Conservation (phyloP, 2,113 vertebrate genomes). For the Stomatorhinus ivindoensis region DNA sequence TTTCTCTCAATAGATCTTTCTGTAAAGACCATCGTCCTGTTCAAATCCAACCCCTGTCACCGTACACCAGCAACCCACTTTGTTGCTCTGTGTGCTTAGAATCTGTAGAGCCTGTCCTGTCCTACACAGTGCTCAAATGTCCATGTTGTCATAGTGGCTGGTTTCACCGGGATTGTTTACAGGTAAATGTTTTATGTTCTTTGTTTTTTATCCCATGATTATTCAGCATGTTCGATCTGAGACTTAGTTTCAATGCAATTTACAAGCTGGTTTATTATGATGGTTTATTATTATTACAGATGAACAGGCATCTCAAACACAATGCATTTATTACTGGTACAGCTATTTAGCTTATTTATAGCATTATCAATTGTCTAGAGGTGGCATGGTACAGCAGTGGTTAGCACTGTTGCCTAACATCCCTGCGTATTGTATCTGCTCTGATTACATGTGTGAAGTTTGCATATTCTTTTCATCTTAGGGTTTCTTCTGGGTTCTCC, state of each 20-base stretch:
- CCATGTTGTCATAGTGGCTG: slow-evolving; percentile 86
- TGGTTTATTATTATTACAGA: background rate
- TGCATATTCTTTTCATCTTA: background rate
- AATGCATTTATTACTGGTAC: background rate
- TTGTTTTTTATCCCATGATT: background rate
- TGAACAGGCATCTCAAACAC: background rate
- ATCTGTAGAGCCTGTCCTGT: slow-evolving; percentile 65
- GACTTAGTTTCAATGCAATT: background rate
- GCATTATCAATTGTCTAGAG: background rate
- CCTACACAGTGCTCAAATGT: slow-evolving; percentile 72
- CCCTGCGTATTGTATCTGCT: background rate
- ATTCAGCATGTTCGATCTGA: background rate
- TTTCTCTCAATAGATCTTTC: slow-evolving; percentile 66
- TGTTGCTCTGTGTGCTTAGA: slow-evolving; percentile 91
- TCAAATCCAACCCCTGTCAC: slow-evolving; percentile 52
- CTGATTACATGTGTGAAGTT: background rate
- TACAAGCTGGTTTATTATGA: background rate
- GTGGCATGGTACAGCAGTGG: background rate
- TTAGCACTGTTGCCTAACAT: background rate
- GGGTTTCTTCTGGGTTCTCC: background rate
- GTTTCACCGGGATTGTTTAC: slow-evolving; percentile 92
- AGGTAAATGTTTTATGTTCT: slow-evolving; percentile 60
- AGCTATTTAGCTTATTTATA: background rate
- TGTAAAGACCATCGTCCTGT: slow-evolving; percentile 78
- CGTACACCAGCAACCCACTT: slow-evolving; percentile 58